Evolutionary conservation across 1,140 invertebrate species (phyloP).

Genomic region (Tetraneura akinire): DNA sequence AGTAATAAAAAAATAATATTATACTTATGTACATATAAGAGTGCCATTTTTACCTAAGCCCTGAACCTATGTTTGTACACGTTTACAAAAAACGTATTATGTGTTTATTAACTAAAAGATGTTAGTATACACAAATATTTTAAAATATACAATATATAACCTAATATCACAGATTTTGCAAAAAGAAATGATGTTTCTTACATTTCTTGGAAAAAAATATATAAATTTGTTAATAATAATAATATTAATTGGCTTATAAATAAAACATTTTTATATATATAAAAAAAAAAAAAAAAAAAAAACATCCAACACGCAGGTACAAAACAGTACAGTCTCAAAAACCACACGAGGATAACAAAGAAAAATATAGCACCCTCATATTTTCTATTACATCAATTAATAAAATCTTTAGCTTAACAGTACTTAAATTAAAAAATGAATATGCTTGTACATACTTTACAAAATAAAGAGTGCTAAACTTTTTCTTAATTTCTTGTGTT

Average conservation of each 20-base stretch:
- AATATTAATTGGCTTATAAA: conserved; percentile 37
- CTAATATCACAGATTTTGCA: conserved; percentile 49
- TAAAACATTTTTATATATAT: conserved; percentile 33
- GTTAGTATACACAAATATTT: conserved; percentile 49
- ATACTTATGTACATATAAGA: conserved; percentile 44
- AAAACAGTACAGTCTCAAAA: conserved; percentile 49
- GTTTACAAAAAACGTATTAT: conserved; percentile 37
- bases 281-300: conserved; percentile 36
- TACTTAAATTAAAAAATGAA: conserved; percentile 21
- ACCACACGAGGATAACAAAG: conserved; percentile 45
- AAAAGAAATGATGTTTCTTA: conserved; percentile 50
- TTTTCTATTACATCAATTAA: neutral
- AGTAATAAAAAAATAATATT: conserved; percentile 37
- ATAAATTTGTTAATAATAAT: conserved; percentile 48
- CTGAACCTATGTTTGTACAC: conserved; percentile 50
- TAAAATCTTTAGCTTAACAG: conserved; percentile 6
- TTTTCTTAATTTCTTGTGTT: conserved; percentile 26
- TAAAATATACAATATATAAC: conserved; percentile 42
- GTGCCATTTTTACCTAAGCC: conserved; percentile 45
- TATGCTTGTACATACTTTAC: neutral
- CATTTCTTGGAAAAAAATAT: conserved; percentile 42
- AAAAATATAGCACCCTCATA: conserved; percentile 42
- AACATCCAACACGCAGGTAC: conserved; percentile 49
- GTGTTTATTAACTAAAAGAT: conserved; percentile 40
- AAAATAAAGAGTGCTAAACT: conserved; percentile 1